Base-by-base conservation (phyloP, 1,140 invertebrate genomes). In the Coenobita brevimanus region DNA sequence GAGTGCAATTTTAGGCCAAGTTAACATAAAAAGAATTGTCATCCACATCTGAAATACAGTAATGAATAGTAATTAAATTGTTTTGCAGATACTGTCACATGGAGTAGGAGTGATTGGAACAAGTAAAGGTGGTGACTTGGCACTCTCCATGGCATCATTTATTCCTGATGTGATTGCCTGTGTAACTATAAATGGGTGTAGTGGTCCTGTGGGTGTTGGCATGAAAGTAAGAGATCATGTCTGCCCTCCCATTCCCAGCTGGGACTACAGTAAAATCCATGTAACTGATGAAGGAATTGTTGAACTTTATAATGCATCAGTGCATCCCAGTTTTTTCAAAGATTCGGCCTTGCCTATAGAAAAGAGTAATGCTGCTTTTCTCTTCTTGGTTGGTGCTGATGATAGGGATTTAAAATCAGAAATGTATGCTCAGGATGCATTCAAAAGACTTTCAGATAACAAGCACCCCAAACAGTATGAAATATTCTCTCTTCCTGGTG, bases 61-160 rank as follows among this genome's bases (percentile, higher is more conserved):
- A n/a, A n/a, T n/a, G n/a, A n/a, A n/a, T n/a, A 71, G 10, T 13
- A 10, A 13, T n/a, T 57, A 21, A 30, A 36, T 38, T 78, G 1
- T 78, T 57, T 80, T 80, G 76, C 76, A 80, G 76, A 54, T 80
- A 21, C 24, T 80, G 30, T 13, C 10, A 36, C 27, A 57, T 60
- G 76, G 76, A 60, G 76, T 80, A 3, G 76, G 76, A 17, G 76
- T 80, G 17, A 80, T 60, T 80, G 76, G 76, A 15, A 80, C 76
- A 80, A 80, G 76, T 21, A 80, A 80, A 36, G 76, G 76, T 24
- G 76, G 76, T 13, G 76, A 80, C 30, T 60, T 80, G 38, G 76
- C 76, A 36, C 46, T 80, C 4, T 54, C 46, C n/a, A 80, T 80
- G 76, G 76, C 76, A 33, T 46, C 76, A 80, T 80, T 80, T 57